These are phyloP conservation scores for Hirundo rustica DNA, from an alignment of 2,797 vertebrate genomes.

Conservation along the genomic window DNA sequence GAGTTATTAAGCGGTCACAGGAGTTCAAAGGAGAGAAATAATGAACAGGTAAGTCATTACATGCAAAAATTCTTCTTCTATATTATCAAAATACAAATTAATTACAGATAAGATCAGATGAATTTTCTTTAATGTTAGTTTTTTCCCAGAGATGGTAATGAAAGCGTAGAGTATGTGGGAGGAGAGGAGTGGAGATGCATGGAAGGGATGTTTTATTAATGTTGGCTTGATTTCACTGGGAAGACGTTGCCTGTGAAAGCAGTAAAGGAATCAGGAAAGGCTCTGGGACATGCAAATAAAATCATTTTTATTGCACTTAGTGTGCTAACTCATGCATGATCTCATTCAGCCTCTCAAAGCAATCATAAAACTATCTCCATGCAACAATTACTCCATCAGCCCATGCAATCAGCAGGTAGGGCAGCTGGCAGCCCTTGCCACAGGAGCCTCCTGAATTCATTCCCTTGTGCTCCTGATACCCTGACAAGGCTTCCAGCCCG, in stretches of 20 bases:
- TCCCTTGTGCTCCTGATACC: neutral
- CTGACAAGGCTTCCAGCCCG: conserved; percentile 39
- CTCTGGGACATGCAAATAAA: conserved; percentile 74
- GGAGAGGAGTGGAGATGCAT: conserved; percentile 57
- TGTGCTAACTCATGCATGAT: conserved; percentile 70
- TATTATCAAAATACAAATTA: conserved; percentile 84
- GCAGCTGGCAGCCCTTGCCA: conserved; percentile 30
- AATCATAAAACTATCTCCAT: conserved; percentile 71
- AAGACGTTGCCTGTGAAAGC: conserved; percentile 67
- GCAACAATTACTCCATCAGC: conserved; percentile 60
- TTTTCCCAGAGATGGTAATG: conserved; percentile 79
- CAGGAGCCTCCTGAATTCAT: conserved; percentile 55
- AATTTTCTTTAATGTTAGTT: conserved; percentile 77
- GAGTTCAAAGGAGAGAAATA: conserved; percentile 80
- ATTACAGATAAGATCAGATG: conserved; percentile 83
- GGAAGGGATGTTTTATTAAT: conserved; percentile 69
- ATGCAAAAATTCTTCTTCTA: conserved; percentile 78
- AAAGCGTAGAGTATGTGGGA: conserved; percentile 62
- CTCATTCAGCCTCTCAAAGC: conserved; percentile 69
- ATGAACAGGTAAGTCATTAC: conserved; percentile 81
- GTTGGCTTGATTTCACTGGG: conserved; percentile 61
- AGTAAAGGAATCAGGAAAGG: conserved; percentile 64
- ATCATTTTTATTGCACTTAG: conserved; percentile 70
- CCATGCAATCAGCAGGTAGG: conserved; percentile 59
- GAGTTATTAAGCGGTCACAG: conserved; percentile 79